A percentile compares a stretch with the other conserved stretches of the same genome.
Evolutionary conservation across 2,888 invertebrate species (phyloP).

Genomic region (Nomada goodeniana): DNA sequence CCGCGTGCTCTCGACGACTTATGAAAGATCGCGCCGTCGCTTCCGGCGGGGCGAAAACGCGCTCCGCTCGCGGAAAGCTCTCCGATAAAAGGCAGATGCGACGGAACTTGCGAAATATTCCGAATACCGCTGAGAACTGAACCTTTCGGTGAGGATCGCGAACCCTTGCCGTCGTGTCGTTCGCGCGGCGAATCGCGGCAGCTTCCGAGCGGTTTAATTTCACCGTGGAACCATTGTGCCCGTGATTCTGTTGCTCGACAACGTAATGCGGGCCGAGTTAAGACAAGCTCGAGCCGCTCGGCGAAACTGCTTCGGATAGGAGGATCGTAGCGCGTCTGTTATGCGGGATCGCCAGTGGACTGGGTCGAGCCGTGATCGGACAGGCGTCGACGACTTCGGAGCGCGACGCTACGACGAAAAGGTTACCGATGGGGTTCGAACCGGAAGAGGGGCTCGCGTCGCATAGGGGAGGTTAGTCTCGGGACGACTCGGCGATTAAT

Average conservation of each 20-base stretch:
- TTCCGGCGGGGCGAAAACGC: no score
- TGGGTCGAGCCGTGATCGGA: background rate
- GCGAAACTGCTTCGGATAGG: conserved; percentile 20
- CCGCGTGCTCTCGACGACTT: no score
- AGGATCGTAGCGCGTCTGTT: background rate
- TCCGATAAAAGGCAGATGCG: no score
- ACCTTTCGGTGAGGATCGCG: background rate
- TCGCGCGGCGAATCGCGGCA: conserved; percentile 34
- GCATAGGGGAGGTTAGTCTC: background rate
- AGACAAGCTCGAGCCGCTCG: conserved; percentile 4
- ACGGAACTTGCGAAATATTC: no score
- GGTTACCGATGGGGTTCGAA: background rate
- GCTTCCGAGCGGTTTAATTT: conserved; percentile 54
- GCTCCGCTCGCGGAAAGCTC: no score
- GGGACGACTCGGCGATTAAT: conserved; percentile 26
- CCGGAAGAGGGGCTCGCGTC: background rate
- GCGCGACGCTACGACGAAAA: background rate
- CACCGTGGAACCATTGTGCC: conserved; percentile 35
- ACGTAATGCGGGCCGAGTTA: conserved; percentile 12
- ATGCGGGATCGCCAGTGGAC: background rate
- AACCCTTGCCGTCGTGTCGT: conserved; percentile 9
- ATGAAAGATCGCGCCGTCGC: no score
- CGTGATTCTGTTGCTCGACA: conserved; percentile 12
- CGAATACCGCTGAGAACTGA: no score
- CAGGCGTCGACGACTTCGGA: background rate